Conservation (phyloP, 1,140 invertebrate species). For the Oedothorax gibbosus region DNA sequence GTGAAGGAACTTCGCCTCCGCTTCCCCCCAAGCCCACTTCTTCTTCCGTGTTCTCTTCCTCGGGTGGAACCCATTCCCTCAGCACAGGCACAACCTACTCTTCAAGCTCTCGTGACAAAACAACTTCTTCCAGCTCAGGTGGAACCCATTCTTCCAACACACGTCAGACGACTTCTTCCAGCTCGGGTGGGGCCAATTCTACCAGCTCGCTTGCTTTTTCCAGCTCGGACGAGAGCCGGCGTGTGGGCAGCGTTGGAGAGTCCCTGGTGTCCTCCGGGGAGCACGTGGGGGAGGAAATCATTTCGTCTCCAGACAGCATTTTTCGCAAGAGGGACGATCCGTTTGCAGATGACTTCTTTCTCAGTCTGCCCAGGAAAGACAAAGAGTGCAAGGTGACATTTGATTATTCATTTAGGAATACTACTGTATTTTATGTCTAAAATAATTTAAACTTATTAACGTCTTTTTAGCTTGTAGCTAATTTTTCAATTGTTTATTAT, state of each 20-base stretch:
- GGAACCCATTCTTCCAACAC: conserved; percentile 19
- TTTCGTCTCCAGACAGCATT: conserved; percentile 52
- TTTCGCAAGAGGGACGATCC: conserved; percentile 62
- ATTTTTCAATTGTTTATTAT: no score
- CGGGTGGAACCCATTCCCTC: conserved; percentile 9
- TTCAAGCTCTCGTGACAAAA: neutral
- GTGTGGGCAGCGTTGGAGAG: conserved; percentile 10
- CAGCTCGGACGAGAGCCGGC: conserved; percentile 12
- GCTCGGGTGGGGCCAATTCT: neutral
- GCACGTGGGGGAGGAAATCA: neutral
- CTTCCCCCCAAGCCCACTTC: conserved; percentile 4
- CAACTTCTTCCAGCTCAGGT: neutral
- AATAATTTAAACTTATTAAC: no score
- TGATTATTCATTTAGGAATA: no score
- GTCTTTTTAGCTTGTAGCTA: no score
- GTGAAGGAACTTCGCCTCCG: neutral
- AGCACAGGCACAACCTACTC: neutral
- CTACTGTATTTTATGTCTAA: no score
- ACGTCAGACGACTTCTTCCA: neutral
- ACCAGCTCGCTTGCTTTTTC: conserved; percentile 45
- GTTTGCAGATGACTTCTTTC: conserved; percentile 64
- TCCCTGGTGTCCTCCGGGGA: conserved; percentile 1
- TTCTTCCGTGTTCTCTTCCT: neutral
- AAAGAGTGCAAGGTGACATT: no score
- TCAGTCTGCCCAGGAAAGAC: conserved; percentile 39